Evolutionary conservation across 2,888 invertebrate genomes (phyloP).

Genomic region (Chrysolina haemoptera): DNA sequence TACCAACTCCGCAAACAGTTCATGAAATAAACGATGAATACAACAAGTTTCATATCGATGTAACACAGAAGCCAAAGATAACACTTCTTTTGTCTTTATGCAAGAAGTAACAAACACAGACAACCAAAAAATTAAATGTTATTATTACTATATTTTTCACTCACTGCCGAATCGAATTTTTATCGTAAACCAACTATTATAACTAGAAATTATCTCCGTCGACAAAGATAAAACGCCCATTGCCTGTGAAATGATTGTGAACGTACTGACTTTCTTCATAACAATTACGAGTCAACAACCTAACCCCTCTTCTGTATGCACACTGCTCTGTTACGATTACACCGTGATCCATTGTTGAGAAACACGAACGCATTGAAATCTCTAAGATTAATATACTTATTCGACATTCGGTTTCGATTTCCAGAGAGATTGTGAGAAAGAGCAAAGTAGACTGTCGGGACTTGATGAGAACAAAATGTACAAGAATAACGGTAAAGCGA

Average conservation of each 20-base stretch:
- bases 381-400: neutral
- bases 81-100: too few species aligned
- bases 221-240: neutral
- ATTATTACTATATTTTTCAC: neutral
- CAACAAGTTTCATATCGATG: too few species aligned
- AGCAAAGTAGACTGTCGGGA: too few species aligned
- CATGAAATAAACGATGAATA: too few species aligned
- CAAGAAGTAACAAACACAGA: too few species aligned
- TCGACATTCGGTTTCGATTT: neutral
- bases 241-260: slow-evolving; percentile 1
- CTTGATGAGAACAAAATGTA: too few species aligned
- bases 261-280: slow-evolving; percentile 40
- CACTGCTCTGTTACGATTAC: slow-evolving; percentile 13
- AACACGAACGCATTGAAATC: slow-evolving; percentile 4
- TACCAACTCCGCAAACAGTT: too few species aligned
- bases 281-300: slow-evolving; percentile 43
- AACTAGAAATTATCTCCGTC: slow-evolving; percentile 14
- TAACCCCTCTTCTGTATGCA: slow-evolving; percentile 31
- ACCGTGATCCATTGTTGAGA: slow-evolving; percentile 10
- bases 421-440: neutral
- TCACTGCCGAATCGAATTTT: neutral
- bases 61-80: too few species aligned
- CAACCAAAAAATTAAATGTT: too few species aligned
- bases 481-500: too few species aligned
- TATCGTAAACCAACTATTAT: neutral